A percentile compares a stretch with the other conserved stretches of the same genome.
These are phyloP conservation scores for Parotocinclus haroldoi DNA, from an alignment of 2,797 vertebrate genomes.

Conservation along the genomic window DNA sequence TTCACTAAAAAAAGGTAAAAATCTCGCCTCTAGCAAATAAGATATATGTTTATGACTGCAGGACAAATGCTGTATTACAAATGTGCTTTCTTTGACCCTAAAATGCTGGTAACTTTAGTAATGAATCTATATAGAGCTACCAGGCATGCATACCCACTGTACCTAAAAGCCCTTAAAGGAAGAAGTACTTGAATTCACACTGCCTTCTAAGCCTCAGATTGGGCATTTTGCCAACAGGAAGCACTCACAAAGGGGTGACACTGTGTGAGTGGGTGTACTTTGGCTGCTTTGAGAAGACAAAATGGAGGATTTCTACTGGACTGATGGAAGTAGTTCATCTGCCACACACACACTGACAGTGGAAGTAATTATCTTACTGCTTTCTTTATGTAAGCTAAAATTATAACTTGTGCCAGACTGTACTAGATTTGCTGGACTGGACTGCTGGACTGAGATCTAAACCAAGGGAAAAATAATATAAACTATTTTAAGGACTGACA, in stretches of 20 bases:
- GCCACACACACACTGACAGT: too few relatives aligned
- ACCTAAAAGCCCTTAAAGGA: conserved; percentile 10
- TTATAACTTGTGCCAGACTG: too few relatives aligned
- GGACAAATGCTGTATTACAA: too few relatives aligned
- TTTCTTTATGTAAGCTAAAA: too few relatives aligned
- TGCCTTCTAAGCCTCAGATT: conserved; percentile 30
- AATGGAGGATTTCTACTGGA: conserved; percentile 45
- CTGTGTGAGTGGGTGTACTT: conserved; percentile 42
- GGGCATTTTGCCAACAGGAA: conserved; percentile 44
- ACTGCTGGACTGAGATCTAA: too few relatives aligned
- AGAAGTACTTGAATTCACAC: conserved; percentile 33
- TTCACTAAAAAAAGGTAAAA: not conserved
- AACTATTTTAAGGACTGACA: too few relatives aligned
- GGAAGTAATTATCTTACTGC: too few relatives aligned
- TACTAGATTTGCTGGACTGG: too few relatives aligned
- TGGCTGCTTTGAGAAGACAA: conserved; percentile 38
- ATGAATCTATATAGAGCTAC: not conserved
- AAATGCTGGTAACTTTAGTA: too few relatives aligned
- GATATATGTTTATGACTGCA: not conserved
- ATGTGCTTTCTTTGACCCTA: too few relatives aligned
- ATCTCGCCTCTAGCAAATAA: conserved; percentile 42
- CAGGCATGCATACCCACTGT: conserved; percentile 12
- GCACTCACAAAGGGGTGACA: conserved; percentile 45
- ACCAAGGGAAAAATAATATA: too few relatives aligned
- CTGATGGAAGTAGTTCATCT: conserved; percentile 36